Evolutionary conservation across 1,140 invertebrate genomes (phyloP), one percentile per base, ranked within the genome.

Genomic region (Tetragnatha versicolor): DNA sequence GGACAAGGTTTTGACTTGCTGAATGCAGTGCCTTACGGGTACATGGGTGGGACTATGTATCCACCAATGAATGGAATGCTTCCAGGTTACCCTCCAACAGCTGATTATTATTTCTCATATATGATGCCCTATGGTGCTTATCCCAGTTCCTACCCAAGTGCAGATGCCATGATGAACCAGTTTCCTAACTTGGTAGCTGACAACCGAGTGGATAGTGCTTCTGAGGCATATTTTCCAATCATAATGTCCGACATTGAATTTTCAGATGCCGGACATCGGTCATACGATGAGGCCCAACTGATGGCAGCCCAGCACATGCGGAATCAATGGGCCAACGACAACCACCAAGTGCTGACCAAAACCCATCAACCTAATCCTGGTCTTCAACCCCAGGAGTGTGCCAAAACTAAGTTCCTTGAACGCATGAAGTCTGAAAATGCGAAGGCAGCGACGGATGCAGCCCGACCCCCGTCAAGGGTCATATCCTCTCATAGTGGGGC

Each of bases 221-320:
- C 65, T 72, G 79, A 80, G 25, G 7, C 60, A 0, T 80, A 29
- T 73, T 66, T 80, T 29, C 79, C 79, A 3, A 77, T 80, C 6
- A 31, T 58, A 17, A 69, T 80, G 29, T 80, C 79, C 5, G 73
- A 80, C 22, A 75, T 49, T 47, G 69, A 72, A 61, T 80, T 35
- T 31, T 75, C 79, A 1, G 79, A 80, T 35, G 42, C 60, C 9
- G 65, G 66, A 12, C 35, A 60, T n/a, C 35, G 69, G 14, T 78
- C 73, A 3, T 45, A 76, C 37, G 79, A 80, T 35, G 79, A 77
- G 51, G 45, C 51, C 17, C 61, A 73, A 17, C 10, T 80, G 10
- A 22, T 75, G 25, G 17, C 63, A 33, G 37, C 69, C 20, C 66
- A 79, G 25, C 39, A 22, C 42, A 5, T 69, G 25, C 12, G 58